Base-by-base conservation (phyloP, 2,113 vertebrate species). In the Psettodes erumei region DNA sequence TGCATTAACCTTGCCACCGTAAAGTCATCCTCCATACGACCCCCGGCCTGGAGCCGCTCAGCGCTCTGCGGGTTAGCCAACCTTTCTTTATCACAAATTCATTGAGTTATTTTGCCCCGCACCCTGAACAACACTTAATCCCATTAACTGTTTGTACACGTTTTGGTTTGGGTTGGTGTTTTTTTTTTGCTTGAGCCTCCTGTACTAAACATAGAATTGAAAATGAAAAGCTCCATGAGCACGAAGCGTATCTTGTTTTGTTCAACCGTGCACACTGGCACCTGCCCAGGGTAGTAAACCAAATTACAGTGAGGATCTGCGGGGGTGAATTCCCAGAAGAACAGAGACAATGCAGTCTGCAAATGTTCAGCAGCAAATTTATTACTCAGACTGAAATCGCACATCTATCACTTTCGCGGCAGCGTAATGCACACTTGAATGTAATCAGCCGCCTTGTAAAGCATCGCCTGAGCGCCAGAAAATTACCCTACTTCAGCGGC, bases 361-460 rank as follows among this genome's bases (percentile, higher is more conserved):
- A 0, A 47, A 28, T 58, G 51, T 63, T 23, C 50, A 59, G 19
- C 47, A 54, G 51, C 51, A 23, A 38, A 32, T 79, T 85, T 63
- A 81, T 79, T 79, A 79, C 42, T 27, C 61, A 71, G 59, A 38
- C 77, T 60, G 28, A 51, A 75, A 87, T 85, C 71, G 82, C 67
- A 61, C 48, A 75, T 82, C 75, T 68, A 72, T 80, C 56, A 77
- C 30, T 68, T 77, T 83, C 74, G 48, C 37, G 19, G 56, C 47
- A 61, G 76, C 33, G 23, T 30, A 60, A 32, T 56, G 66, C 40
- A 65, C 77, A 86, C 82, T 88, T 86, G 56, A 83, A 68, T 54
- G 71, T 80, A 91, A 83, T 87, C 76, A 83, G 81, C 83, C 69
- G 58, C 60, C 75, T 67, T 77, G 45, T 77, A 77, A 76, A 60